phyloP scores from a whole-genome alignment of 2,888 invertebrate species.

The Stenotaenia linearis region DNA sequence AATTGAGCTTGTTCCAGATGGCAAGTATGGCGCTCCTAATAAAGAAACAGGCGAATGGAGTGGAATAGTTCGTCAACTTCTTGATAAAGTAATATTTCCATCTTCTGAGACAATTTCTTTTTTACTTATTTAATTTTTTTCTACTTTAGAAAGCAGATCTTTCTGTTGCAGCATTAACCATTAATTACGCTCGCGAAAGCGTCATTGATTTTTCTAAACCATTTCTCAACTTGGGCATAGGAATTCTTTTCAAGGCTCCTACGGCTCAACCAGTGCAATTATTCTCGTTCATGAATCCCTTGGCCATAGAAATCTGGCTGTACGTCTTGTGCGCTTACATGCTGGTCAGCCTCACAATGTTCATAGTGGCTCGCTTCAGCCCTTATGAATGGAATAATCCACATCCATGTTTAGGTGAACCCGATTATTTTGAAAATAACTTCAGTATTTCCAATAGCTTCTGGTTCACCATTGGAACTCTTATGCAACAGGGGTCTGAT shows the following conservation, averaged over 20 bases:
- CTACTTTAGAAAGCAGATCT: conserved; percentile 79
- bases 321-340: conserved; percentile 74
- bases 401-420: conserved; percentile 64
- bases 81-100: conserved; percentile 64
- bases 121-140: too few species aligned
- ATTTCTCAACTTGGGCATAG: conserved; percentile 95
- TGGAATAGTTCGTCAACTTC: conserved; percentile 77
- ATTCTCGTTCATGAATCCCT: conserved; percentile 81
- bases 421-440: conserved; percentile 50
- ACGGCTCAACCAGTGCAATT: conserved; percentile 78
- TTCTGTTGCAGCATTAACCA: conserved; percentile 95
- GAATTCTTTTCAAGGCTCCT: conserved; percentile 91
- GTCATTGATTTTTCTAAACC: conserved; percentile 97
- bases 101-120: too few species aligned
- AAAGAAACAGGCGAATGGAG: conserved; percentile 85
- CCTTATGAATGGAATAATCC: conserved; percentile 95
- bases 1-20: conserved; percentile 74
- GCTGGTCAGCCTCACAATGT: conserved; percentile 69
- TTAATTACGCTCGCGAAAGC: conserved; percentile 90
- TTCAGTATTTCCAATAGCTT: conserved; percentile 54
- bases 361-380: conserved; percentile 74
- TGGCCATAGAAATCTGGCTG: conserved; percentile 80
- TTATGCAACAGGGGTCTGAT: conserved; percentile 54
- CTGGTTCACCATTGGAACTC: conserved; percentile 57
- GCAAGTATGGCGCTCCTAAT: conserved; percentile 82